Evolutionary conservation across 2,797 vertebrate species (phyloP), one percentile per base, ranked within the genome.

Genomic region (Chaetodon trifasciatus): DNA sequence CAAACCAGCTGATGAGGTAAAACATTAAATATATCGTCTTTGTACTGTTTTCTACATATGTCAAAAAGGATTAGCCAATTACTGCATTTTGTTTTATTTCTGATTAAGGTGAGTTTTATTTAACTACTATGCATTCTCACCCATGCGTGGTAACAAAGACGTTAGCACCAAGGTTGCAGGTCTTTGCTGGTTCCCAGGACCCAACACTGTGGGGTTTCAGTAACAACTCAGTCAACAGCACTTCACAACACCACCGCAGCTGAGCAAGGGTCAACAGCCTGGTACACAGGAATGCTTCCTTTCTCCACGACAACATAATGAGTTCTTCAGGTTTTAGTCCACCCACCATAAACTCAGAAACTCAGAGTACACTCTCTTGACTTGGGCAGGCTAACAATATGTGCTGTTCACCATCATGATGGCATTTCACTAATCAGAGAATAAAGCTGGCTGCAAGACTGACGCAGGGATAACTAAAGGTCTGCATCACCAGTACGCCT

Each of bases 141-240:
- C 8, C 15, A 11, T 23, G 32, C 68, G 13, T 58, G 19, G 9
- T 19, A 63, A 21, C 32, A 40, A 40, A 62, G 44, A 11, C 23
- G 58, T 60, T 60, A 66, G 35, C 21, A 21, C 3, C 10, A 35
- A n/a, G 28, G 55, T 73, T 28, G 62, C 60, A 78, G 63, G 67
- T 75, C 55, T 46, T 40, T 3, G 12, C 23, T n/a, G 17, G 53
- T 78, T 85, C 76, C 63, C 58, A 56, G 57, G 53, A 76, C 67
- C 23, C 35, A 47, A 44, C 67, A 57, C 64, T 44, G 64, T 35
- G 21, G 60, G 63, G 50, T 72, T 69, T 77, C 44, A 67, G n/a
- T 63, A 70, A 67, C 6, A 40, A 66, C 52, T 60, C 12, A 0
- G 67, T 79, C 64, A 61, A 78, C 46, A 68, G 39, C 32, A 47